Evolutionary conservation across 92 coral and sea anemone species (phyloP), one percentile per base, ranked within the genome.

Genomic region (Pocillopora meandrina): DNA sequence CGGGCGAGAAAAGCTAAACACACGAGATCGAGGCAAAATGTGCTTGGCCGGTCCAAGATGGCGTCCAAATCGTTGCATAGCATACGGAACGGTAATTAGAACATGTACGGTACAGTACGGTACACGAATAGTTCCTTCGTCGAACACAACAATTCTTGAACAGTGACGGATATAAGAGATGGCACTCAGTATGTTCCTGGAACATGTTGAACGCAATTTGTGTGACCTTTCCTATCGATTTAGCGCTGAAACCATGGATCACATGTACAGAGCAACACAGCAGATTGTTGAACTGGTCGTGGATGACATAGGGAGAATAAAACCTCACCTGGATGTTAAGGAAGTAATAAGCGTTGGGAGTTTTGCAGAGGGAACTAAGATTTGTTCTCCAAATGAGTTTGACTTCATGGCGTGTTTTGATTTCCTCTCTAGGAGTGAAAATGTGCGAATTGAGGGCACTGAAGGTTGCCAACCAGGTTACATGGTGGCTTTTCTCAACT

Each of bases 371-470:
- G 87, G 72, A 71, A 84, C 87, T 47, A 84, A 84, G 74, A 72
- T 61, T 52, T 75, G 82, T 49, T 61, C 82, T 71, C 87, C 87
- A 15, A 74, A 84, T 62, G 87, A 84, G 81, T 84, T 84, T 62
- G 87, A 84, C 87, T 84, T 84, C 65, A 47, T 84, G 74, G 87
- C 35, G 34, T 71, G 78, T 23, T 72, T 84, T 66, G 87, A 84
- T 69, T 84, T 84, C 31, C 81, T 84, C 23, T 84, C 87, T 10
- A 49, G 49, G 56, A 79, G 16, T 14, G 84, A 79, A 79, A 75
- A 49, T 84, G 82, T 84, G 17, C 80, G 36, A 64, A 72, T 84
- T 19, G 87, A 84, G 81, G 61, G 78, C 14, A 59, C 10, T 10
- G 59, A 72, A 18, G 86, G 86, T 36, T 82, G 86, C 16, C 79